Conservation (phyloP, 2,113 vertebrate genomes). For the Myotis yumanensis region DNA sequence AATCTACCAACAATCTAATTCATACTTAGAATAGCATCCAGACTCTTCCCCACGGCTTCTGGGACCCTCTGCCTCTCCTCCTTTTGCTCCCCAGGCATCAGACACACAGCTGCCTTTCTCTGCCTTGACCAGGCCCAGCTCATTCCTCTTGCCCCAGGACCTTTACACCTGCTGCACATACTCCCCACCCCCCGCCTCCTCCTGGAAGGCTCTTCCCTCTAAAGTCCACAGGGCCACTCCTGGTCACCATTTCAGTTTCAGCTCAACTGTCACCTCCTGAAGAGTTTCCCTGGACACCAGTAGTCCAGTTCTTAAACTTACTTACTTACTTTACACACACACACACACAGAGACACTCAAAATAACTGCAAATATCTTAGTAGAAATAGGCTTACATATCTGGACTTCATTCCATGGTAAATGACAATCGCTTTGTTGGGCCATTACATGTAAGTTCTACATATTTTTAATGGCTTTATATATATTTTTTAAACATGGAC, state of each 20-base stretch:
- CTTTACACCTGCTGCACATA: neutral
- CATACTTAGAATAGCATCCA: neutral
- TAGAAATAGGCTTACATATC: neutral
- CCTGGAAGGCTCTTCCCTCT: neutral
- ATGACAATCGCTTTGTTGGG: neutral
- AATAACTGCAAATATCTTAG: neutral
- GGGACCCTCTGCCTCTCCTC: neutral
- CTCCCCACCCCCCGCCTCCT: too few relatives aligned
- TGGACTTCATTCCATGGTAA: neutral
- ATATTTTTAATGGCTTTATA: neutral
- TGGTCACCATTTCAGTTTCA: neutral
- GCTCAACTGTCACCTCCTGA: neutral
- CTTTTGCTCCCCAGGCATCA: neutral
- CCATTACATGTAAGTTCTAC: neutral
- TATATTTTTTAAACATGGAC: neutral
- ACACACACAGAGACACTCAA: accelerated
- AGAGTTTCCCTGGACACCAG: neutral
- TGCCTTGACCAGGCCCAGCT: neutral
- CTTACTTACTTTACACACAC: neutral
- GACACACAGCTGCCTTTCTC: neutral
- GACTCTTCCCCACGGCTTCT: neutral
- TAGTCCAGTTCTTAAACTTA: neutral
- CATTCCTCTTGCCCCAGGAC: neutral
- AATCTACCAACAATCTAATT: accelerated
- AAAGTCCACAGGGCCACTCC: neutral